Evolutionary conservation across 2,888 invertebrate species (phyloP), one percentile per base, ranked within the genome.

Genomic region (Terebella lapidaria): DNA sequence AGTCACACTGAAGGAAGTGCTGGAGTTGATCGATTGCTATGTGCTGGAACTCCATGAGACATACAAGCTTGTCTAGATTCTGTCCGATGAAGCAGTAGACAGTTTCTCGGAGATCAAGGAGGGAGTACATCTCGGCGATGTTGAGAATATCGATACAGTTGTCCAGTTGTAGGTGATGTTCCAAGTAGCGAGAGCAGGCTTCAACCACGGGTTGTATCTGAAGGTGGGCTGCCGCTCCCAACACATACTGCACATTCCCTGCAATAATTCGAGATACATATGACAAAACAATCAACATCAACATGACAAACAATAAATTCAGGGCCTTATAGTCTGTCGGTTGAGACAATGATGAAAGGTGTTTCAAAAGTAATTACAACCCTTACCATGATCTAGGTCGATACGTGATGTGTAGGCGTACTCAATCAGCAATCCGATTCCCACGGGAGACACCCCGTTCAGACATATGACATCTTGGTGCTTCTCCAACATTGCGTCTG

Each of bases 81-180:
- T 84, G 84, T 71, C 87, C 87, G 72, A 89, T 87, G 74, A 85
- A 88, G 63, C 85, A 83, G 73, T 87, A 87, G 3, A 86, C 86
- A 65, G 84, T 84, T 66, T 84, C 82, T 61, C 84, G 82, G 29
- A 89, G 76, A 54, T 84, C 83, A 57, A 83, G 78, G 58, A 88
- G 80, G 0, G 86, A 85, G 77, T 88, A 89, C 2, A 86, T 85
- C 76, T 89, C 88, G 0, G 88, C 87, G 69, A 88, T 84, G 26
- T 85, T 86, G 1, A 86, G 86, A 63, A 88, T 85, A 71, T 88
- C 87, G n/a, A 87, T 84, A 76, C 88, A 88, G 75, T 88, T 89
- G 58, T 88, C 87, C 62, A 87, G 79, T 73, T 87, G 86, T 4
- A 89, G 82, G 73, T 87, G 87, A n/a, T 84, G 82, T 77, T 86